phyloP scores from a whole-genome alignment of 2,113 vertebrate species.

The Ploceus nigricollis region DNA sequence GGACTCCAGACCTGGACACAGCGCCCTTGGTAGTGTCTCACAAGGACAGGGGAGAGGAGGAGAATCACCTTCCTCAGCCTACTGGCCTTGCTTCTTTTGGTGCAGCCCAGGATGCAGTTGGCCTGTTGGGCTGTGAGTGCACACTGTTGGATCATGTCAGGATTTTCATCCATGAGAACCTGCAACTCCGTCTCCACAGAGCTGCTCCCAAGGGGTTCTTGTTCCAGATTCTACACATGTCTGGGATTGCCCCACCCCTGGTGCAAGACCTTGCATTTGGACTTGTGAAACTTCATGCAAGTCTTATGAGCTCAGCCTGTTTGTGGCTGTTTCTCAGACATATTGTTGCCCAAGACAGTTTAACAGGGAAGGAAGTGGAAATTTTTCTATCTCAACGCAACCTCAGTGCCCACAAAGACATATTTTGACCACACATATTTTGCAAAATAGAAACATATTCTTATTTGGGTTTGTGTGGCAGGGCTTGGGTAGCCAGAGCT shows the following conservation, averaged over 20 bases:
- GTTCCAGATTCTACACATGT: neutral
- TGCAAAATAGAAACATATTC: neutral
- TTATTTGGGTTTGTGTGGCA: neutral
- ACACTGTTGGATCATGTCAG: neutral
- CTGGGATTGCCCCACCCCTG: neutral
- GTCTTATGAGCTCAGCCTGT: neutral
- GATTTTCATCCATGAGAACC: neutral
- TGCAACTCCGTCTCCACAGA: neutral
- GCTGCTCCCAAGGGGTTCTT: neutral
- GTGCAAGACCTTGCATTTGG: neutral
- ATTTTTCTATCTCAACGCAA: neutral
- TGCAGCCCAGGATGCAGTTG: neutral
- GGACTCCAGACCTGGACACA: neutral
- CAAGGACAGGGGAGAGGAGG: no score
- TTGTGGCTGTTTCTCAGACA: neutral
- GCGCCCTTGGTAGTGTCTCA: neutral
- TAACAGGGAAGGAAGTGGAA: neutral
- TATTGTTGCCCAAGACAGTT: neutral
- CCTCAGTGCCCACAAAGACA: neutral
- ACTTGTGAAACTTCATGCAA: neutral
- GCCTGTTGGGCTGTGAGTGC: no score
- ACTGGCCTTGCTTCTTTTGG: neutral
- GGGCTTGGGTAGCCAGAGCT: neutral
- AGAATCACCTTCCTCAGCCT: neutral
- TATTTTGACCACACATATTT: neutral